Evolutionary conservation across 2,888 invertebrate species (phyloP), one percentile per base, ranked within the genome.

Genomic region (Campopleginae sp.): DNA sequence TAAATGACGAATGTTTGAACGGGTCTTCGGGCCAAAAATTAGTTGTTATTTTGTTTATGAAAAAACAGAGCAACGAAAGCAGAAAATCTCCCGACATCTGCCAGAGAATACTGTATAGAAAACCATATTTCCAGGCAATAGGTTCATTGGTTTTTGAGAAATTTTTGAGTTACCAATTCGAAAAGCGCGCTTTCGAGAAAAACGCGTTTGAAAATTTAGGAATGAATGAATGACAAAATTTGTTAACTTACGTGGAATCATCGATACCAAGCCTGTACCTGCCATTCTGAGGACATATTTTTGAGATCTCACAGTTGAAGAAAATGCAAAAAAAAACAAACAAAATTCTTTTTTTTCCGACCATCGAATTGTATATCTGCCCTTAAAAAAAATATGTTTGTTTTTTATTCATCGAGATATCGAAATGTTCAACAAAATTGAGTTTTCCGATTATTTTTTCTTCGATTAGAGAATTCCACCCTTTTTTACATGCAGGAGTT

Each of bases 111-210:
- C 7, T 72, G 27, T 58, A 58, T 10, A 72, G 23, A 72, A 72
- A 14, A 72, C 19, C 2, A 72, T 58, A 54, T 2, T 31, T 63
- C 46, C 46, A 63, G 75, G 27, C n/a, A 63, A 75, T 75, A 31
- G 63, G 46, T 75, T 46, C 31, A 72, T 19, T 54, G 19, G 72
- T 72, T 72, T 70, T 71, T 51, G 19, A 51, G 51, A 71, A 51
- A 51, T 51, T 71, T 71, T 71, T n/a, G n/a, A 33, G 51, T 31
- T 48, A 71, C 71, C 33, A 17, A 51, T 51, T 71, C 51, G 2
- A 51, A 71, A 70, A 70, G 46, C 27, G 14, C 23, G 44, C 17
- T 65, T 65, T 65, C 19, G 19, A 42, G 42, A 65, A 33, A 65
- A 65, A n/a, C 19, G 65, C 19, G n/a, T 38, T 44, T 42, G 42